phyloP scores from a whole-genome alignment of 2,888 invertebrate species.

The Sarcophaga rosellei region DNA sequence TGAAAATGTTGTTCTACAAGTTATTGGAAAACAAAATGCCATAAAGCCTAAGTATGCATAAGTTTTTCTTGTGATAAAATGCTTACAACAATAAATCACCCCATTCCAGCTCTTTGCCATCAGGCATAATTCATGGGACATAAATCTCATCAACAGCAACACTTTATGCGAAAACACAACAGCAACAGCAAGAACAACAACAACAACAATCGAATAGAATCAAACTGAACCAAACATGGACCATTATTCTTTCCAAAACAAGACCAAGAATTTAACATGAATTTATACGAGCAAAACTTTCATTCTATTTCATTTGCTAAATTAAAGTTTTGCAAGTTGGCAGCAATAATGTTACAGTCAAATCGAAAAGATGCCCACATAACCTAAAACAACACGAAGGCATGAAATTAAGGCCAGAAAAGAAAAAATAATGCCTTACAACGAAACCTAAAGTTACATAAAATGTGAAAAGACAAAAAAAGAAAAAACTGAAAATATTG shows the following conservation, averaged over 20 bases:
- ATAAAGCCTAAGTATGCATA: conserved; percentile 55
- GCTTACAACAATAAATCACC: conserved; percentile 66
- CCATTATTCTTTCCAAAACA: conserved; percentile 43
- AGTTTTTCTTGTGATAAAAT: conserved; percentile 44
- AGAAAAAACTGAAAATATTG: background rate
- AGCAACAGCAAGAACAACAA: conserved; percentile 66
- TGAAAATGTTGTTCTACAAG: background rate
- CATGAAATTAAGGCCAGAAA: conserved; percentile 41
- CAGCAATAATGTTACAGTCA: conserved; percentile 47
- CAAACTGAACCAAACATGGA: conserved; percentile 12
- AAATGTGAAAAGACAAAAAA: conserved; percentile 23
- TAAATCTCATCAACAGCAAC: conserved; percentile 77
- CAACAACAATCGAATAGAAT: background rate
- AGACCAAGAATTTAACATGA: conserved; percentile 56
- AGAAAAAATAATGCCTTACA: conserved; percentile 2
- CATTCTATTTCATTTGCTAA: conserved; percentile 75
- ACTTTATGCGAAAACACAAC: conserved; percentile 78
- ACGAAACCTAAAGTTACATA: conserved; percentile 33
- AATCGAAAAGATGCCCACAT: conserved; percentile 64
- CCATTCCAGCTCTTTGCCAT: conserved; percentile 43
- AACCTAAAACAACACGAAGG: conserved; percentile 52
- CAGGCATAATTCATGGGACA: conserved; percentile 77
- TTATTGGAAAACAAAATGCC: conserved; percentile 3
- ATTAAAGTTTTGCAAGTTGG: conserved; percentile 74
- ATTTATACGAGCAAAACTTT: conserved; percentile 55